These are phyloP conservation scores for Porites australiensis DNA, from an alignment of 64 coral and sea anemone species.

Conservation along the genomic window DNA sequence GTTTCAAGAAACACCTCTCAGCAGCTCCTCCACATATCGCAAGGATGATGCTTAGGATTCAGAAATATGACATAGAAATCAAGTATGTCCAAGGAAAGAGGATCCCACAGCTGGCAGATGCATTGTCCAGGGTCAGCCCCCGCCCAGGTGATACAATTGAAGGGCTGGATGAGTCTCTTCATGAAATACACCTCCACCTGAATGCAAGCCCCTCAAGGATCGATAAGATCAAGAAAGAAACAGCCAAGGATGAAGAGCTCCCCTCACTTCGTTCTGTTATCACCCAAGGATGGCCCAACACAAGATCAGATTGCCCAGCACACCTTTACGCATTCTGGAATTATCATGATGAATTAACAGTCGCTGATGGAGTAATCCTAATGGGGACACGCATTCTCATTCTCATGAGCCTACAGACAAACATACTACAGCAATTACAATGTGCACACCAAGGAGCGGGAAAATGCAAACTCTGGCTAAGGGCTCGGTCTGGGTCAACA, in stretches of 20 bases:
- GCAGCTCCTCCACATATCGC: conserved; percentile 46
- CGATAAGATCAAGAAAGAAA: conserved; percentile 48
- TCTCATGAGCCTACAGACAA: conserved; percentile 1
- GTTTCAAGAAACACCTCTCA: conserved; percentile 69
- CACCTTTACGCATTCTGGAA: conserved; percentile 47
- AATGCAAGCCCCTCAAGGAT: conserved; percentile 49
- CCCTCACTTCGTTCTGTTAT: conserved; percentile 9
- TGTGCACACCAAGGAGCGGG: conserved; percentile 45
- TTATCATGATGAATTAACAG: conserved; percentile 21
- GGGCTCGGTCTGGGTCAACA: conserved; percentile 62
- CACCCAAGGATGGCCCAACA: conserved; percentile 45
- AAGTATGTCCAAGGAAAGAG: conserved; percentile 49
- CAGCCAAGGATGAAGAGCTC: conserved; percentile 13
- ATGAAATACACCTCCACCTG: conserved; percentile 49
- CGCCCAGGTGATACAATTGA: conserved; percentile 38
- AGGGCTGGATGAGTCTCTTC: conserved; percentile 37
- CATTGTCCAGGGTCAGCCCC: conserved; percentile 37
- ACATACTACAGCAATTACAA: conserved; percentile 47
- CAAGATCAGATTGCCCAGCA: conserved; percentile 48
- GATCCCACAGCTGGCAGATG: conserved; percentile 59
- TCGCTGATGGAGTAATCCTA: conserved; percentile 15
- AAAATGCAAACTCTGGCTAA: conserved; percentile 70
- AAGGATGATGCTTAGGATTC: conserved; percentile 67
- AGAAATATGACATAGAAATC: conserved; percentile 46
- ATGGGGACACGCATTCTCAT: conserved; percentile 19